phyloP scores from a whole-genome alignment of 2,113 vertebrate species.

The Sardina pilchardus region DNA sequence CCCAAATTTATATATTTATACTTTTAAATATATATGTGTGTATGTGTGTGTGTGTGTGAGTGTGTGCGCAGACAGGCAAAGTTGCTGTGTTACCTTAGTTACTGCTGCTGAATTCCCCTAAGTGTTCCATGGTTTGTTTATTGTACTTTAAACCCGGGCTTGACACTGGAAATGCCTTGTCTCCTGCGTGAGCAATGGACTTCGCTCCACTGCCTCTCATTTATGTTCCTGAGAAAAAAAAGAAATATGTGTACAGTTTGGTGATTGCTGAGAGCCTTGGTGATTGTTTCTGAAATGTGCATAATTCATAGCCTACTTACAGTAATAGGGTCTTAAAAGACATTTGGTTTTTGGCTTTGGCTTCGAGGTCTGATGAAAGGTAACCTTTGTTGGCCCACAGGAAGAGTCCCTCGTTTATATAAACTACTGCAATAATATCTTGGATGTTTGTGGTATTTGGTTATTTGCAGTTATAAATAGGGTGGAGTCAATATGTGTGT shows the following conservation, averaged over 20 bases:
- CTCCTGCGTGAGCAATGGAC: background rate
- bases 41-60: background rate
- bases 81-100: slow-evolving; percentile 5
- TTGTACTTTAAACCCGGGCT: background rate
- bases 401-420: background rate
- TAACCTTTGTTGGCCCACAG: background rate
- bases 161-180: slow-evolving; percentile 20
- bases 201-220: slow-evolving; percentile 6
- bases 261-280: background rate
- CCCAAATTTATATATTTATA: background rate
- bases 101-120: slow-evolving; percentile 1
- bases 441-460: slow-evolving; percentile 1
- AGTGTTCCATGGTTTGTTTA: slow-evolving; percentile 6
- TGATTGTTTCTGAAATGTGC: slow-evolving; percentile 22
- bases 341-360: slow-evolving; percentile 7
- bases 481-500: background rate
- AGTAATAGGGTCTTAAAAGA: slow-evolving; percentile 10
- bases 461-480: background rate
- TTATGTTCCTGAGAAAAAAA: background rate
- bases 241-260: slow-evolving; percentile 4
- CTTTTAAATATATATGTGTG: background rate
- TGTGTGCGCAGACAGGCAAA: background rate
- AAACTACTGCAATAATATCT: background rate
- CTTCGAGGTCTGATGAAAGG: background rate
- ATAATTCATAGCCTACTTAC: slow-evolving; percentile 18